Evolutionary conservation across 2,113 vertebrate genomes (phyloP).

Genomic region (Oryzias curvinotus): DNA sequence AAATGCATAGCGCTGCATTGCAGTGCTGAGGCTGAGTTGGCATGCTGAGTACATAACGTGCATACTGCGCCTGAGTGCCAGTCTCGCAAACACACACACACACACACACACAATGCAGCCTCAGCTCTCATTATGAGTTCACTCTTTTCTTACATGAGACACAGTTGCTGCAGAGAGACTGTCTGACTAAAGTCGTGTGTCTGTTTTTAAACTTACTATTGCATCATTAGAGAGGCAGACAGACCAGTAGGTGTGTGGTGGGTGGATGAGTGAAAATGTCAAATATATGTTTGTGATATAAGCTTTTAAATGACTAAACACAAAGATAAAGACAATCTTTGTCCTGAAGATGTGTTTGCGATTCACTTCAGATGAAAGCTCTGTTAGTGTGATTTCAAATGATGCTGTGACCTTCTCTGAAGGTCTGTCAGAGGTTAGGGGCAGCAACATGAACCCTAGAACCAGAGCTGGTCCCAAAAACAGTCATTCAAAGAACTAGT

Average conservation of each 20-base stretch:
- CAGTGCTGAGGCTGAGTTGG: slow-evolving; percentile 77
- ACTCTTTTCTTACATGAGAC: slow-evolving; percentile 22
- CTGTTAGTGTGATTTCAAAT: too few relatives aligned
- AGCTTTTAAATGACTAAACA: too few relatives aligned
- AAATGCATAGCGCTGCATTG: slow-evolving; percentile 79
- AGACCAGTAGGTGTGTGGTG: background rate
- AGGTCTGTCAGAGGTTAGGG: too few relatives aligned
- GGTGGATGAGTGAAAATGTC: background rate
- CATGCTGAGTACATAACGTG: slow-evolving; percentile 78
- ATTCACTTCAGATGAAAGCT: too few relatives aligned
- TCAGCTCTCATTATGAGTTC: slow-evolving; percentile 44
- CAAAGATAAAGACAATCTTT: too few relatives aligned
- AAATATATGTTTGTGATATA: too few relatives aligned
- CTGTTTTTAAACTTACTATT: slow-evolving; percentile 21
- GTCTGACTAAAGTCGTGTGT: background rate
- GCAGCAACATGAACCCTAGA: too few relatives aligned
- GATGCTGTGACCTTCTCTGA: too few relatives aligned
- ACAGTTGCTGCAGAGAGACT: slow-evolving; percentile 15
- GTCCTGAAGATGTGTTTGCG: too few relatives aligned
- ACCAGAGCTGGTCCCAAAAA: too few relatives aligned
- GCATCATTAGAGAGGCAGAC: slow-evolving; percentile 9
- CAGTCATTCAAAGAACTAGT: too few relatives aligned
- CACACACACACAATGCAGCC: slow-evolving; percentile 36
- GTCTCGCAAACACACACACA: slow-evolving; percentile 29
- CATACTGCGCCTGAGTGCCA: slow-evolving; percentile 78